A percentile compares a stretch with the other conserved stretches of the same genome.
These are phyloP conservation scores for Mobula hypostoma DNA, from an alignment of 2,113 vertebrate species.

Conservation along the genomic window DNA sequence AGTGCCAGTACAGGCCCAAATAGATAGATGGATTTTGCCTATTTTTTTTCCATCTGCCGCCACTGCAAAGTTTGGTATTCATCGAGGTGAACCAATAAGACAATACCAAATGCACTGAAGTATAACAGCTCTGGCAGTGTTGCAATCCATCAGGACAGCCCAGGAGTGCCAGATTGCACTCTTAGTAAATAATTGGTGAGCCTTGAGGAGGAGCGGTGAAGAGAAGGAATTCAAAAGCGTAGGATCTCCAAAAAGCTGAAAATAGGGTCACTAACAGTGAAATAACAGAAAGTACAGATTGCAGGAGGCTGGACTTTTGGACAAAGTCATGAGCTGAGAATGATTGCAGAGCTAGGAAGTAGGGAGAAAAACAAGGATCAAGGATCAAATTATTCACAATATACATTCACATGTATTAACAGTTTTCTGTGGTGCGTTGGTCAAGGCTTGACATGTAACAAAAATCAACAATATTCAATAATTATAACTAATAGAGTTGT, in stretches of 20 bases:
- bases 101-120: background rate
- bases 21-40: too few species aligned
- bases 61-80: background rate
- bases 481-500: too few species aligned
- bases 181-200: background rate
- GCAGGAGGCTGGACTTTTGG: too few species aligned
- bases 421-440: too few species aligned
- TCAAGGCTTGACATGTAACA: too few species aligned
- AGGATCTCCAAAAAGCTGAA: background rate
- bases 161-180: background rate
- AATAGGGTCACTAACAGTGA: too few species aligned
- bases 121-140: background rate
- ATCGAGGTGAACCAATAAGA: background rate
- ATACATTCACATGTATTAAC: too few species aligned
- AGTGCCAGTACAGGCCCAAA: too few species aligned
- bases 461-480: too few species aligned
- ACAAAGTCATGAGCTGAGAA: too few species aligned
- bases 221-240: background rate
- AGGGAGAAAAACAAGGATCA: background rate
- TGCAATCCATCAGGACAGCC: background rate
- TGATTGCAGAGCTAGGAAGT: background rate
- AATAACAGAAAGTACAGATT: background rate
- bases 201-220: background rate
- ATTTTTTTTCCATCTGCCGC: too few species aligned
- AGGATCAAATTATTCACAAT: too few species aligned